Evolutionary conservation across 1,140 invertebrate genomes (phyloP), one percentile per base, ranked within the genome.

Genomic region (Cotesia glomerata): DNA sequence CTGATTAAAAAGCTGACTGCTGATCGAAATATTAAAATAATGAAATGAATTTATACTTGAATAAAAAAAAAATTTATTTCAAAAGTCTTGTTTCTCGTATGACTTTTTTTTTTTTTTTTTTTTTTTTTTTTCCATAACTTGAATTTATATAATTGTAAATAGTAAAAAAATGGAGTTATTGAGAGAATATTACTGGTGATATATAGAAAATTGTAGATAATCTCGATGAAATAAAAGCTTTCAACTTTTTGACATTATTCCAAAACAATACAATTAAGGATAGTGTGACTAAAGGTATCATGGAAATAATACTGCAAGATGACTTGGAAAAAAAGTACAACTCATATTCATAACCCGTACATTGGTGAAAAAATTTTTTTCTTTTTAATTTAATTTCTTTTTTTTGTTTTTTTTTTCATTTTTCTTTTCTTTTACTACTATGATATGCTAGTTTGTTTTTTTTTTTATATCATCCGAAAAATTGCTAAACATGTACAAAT

Each of bases 81-180:
- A 26, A 26, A 26, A 26, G 26, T 26, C 26, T 26, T 26, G 26
- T 26, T 26, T 26, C 26, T 26, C 26, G 26, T 26, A 1, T 26
- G 26, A 26, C 26, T 90, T 92, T 4, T 96, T 96, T 89, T 97
- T 96, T 84, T 96, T 89, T 97, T 96, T 84, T n/a, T 90, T 92
- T 4, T 96, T n/a, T n/a, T n/a, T n/a, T 96, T 89, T 97, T 96
- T 84, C 89, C 88, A 64, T 90, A 94, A 80, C 84, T 26, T 26
- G 26, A 26, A 26, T 26, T 26, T 26, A 26, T 26, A 26, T 26
- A 26, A 26, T 26, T 26, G 26, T 26, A 26, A 26, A 26, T 26
- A 26, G 26, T 26, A 26, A 26, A 26, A 26, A 26, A 26, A 26
- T 26, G 26, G 26, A 26, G 26, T 26, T 26, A 26, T 26, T 26